Evolutionary conservation across 2,888 invertebrate genomes (phyloP).

Genomic region (Isoperla grammatica): DNA sequence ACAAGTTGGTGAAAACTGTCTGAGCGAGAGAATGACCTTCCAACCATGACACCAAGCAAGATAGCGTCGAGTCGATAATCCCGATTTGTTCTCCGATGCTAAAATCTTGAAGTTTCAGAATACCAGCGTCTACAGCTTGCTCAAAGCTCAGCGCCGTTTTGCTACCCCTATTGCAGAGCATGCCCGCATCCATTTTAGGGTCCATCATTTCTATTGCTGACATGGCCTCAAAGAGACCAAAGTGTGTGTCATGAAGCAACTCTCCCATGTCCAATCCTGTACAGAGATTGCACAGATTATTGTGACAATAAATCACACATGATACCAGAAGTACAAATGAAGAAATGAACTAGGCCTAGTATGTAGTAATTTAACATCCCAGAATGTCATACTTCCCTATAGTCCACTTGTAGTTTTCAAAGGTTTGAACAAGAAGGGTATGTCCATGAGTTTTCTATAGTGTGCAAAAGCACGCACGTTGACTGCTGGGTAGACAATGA

Average conservation of each 20-base stretch:
- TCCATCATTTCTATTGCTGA: constrained; percentile 99
- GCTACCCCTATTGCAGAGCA: constrained; percentile 86
- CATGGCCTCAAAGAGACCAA: constrained; percentile 97
- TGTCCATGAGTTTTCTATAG: no score
- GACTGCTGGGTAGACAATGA: no score
- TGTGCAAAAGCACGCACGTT: no score
- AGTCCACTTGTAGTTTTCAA: no score
- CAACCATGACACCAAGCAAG: constrained; percentile 94
- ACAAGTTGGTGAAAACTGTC: constrained; percentile 94
- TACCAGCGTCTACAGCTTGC: constrained; percentile 63
- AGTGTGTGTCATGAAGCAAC: constrained; percentile 82
- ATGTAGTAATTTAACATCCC: no score
- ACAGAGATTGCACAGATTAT: no score
- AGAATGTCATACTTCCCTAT: no score
- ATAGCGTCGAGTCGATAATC: constrained; percentile 88
- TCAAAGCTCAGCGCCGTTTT: constrained; percentile 81
- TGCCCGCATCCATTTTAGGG: constrained; percentile 99
- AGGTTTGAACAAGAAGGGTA: no score
- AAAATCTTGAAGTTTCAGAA: constrained; percentile 70
- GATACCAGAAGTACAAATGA: no score
- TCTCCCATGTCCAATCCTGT: constrained; percentile 82
- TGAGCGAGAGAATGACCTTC: constrained; percentile 96
- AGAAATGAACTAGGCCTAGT: no score
- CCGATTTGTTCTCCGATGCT: constrained; percentile 78
- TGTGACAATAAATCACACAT: constrained; percentile 22